Evolutionary conservation across 2,888 invertebrate genomes (phyloP), one percentile per base, ranked within the genome.

Genomic region (Halocaridina rubra): DNA sequence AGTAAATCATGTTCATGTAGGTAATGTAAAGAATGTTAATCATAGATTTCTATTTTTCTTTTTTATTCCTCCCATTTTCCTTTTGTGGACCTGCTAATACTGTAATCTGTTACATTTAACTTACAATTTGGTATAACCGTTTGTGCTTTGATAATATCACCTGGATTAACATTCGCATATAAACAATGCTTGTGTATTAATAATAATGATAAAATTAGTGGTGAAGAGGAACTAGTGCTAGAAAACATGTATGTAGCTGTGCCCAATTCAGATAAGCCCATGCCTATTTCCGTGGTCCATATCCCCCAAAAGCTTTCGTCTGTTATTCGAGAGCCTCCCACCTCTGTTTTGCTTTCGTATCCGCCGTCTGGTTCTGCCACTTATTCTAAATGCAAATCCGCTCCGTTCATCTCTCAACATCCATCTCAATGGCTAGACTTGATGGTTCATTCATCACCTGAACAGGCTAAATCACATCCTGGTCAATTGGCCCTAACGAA

Each of bases 261-360:
- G 29, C 72, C 78, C 24, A 78, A 72, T n/a, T 78, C 67, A 61
- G 53, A 71, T 27, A 57, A 19, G 5, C 78, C 64, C 16, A 81
- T 86, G 81, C 86, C 86, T 32, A 79, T 86, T n/a, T 81, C 81
- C 32, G 77, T 81, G 3, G 78, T 86, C 27, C 81, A 79, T 61
- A 13, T 86, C n/a, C 81, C 81, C 16, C 71, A 61, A 29, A 79
- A 67, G 16, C 74, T 19, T 4, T 84, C 82, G 30, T 57, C 81
- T 10, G 53, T 80, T 46, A 57, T 64, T 30, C 84, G 64, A 5
- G 53, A 53, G 10, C 16, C 33, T 13, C 33, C 79, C 22, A 74
- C 79, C 27, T 75, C 33, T 53, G 30, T 67, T 19, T 69, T 39
- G 53, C 46, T 53, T 53, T 53, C 53, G 19, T 19, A 53, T 16